phyloP scores from a whole-genome alignment of 2,888 invertebrate genomes.

The Lasius platythorax region DNA sequence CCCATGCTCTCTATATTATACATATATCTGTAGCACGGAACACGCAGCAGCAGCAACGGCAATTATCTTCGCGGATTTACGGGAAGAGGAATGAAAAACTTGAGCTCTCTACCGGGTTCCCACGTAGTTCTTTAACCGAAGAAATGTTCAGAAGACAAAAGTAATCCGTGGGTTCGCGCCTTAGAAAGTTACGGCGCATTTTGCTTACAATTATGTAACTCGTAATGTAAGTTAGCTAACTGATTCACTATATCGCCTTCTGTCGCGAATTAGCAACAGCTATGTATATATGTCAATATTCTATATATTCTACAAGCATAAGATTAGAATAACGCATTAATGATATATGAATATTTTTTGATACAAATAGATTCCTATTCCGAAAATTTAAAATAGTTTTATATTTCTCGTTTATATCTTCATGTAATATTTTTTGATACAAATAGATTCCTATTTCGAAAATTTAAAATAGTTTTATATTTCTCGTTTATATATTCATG shows the following conservation, averaged over 20 bases:
- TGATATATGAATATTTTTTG: background rate
- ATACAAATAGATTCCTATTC: background rate
- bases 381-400: background rate
- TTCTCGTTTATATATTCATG: background rate
- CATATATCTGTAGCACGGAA: conserved; percentile 27
- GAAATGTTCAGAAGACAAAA: conserved; percentile 53
- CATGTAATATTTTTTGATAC: background rate
- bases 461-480: background rate
- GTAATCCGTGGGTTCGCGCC: conserved; percentile 3
- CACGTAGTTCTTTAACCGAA: conserved; percentile 69
- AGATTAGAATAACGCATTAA: background rate
- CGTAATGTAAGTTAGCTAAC: background rate
- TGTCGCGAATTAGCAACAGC: background rate
- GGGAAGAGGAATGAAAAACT: conserved; percentile 67
- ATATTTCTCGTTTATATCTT: background rate
- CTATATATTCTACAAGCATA: background rate
- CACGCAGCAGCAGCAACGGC: conserved; percentile 10
- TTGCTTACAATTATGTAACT: conserved; percentile 40
- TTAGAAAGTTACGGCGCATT: conserved; percentile 28
- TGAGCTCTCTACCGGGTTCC: conserved; percentile 67
- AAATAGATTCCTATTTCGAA: background rate
- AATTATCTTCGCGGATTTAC: conserved; percentile 69
- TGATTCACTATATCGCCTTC: background rate
- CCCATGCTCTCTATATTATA: conserved; percentile 79
- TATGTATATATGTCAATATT: background rate